These are phyloP conservation scores for Branchinecta lindahli DNA, from an alignment of 1,140 invertebrate genomes.

Conservation along the genomic window DNA sequence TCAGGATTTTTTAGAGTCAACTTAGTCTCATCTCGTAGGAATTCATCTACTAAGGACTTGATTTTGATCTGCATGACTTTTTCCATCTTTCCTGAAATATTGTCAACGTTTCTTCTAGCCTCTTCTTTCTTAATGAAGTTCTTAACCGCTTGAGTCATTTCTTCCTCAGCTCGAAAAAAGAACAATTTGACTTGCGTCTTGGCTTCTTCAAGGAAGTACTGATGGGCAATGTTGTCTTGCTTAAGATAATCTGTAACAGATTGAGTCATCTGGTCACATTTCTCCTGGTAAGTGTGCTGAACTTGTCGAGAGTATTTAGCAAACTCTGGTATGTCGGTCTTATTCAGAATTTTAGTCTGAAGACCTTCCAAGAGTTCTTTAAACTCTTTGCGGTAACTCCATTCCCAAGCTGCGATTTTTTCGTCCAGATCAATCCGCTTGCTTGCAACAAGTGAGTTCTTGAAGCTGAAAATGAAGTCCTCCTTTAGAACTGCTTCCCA, in stretches of 20 bases:
- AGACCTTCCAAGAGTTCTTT: neutral
- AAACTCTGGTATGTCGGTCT: neutral
- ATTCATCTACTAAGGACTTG: neutral
- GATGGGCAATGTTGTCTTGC: neutral
- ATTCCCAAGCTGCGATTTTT: neutral
- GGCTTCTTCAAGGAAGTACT: neutral
- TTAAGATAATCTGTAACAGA: neutral
- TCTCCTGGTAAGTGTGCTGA: neutral
- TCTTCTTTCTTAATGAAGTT: conserved; percentile 4
- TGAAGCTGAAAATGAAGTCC: neutral
- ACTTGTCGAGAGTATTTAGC: neutral
- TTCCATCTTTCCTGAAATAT: neutral
- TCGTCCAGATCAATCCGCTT: neutral
- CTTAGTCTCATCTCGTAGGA: neutral
- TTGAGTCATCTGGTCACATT: neutral
- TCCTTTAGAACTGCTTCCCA: neutral
- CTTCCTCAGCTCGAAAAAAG: neutral
- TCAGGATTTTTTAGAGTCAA: neutral
- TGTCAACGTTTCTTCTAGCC: neutral
- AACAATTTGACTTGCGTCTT: neutral
- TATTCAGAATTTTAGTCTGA: conserved; percentile 4
- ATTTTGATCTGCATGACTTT: neutral
- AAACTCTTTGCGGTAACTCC: neutral
- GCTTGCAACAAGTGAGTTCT: neutral
- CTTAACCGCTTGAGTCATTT: neutral